Evolutionary conservation across 2,797 vertebrate genomes (phyloP), one percentile per base, ranked within the genome.

Genomic region (Pelobates cultripes): DNA sequence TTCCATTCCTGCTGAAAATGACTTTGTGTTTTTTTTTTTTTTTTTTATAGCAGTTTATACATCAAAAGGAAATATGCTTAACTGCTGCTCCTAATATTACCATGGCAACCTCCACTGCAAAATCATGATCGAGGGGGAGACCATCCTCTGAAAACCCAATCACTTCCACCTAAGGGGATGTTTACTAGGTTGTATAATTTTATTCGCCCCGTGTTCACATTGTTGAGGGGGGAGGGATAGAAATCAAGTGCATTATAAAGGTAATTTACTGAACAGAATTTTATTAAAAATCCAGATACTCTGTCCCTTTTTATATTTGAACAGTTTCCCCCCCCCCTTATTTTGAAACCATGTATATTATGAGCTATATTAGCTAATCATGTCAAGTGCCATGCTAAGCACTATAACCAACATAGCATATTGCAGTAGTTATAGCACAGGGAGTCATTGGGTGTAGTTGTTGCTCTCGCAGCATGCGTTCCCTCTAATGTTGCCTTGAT

Each of bases 21-120:
- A 57, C 55, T 57, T 57, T 57, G 55, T 15, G 3, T 12, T 12
- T 51, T 51, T 6, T 10, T 6, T 43, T 44, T 68, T 15, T 51
- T 6, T 10, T 6, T 43, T 44, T 68, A 9, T 72, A 51, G 17
- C 60, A 15, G 45, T 66, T 73, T 75, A 57, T 70, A 61, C 64
- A 75, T 81, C 63, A 73, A 51, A 80, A 70, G 53, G 5, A 45
- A 70, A 70, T 28, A 45, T 71, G 53, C 74, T 10, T 75, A 70
- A 75, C 55, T 45, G 45, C 2, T 47, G 70, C 66, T 75, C 60
- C 60, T 77, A 76, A 71, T 76, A 81, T 76, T 72, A 41, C 80
- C 73, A 81, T 81, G 80, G 80, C 12, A 75, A 81, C 68, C 28
- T 12, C 68, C 43, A 44, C 40, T 45, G 73, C 13, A 61, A 47